Evolutionary conservation across 2,797 vertebrate genomes (phyloP), one percentile per base, ranked within the genome.

Genomic region (Rhincodon typus): DNA sequence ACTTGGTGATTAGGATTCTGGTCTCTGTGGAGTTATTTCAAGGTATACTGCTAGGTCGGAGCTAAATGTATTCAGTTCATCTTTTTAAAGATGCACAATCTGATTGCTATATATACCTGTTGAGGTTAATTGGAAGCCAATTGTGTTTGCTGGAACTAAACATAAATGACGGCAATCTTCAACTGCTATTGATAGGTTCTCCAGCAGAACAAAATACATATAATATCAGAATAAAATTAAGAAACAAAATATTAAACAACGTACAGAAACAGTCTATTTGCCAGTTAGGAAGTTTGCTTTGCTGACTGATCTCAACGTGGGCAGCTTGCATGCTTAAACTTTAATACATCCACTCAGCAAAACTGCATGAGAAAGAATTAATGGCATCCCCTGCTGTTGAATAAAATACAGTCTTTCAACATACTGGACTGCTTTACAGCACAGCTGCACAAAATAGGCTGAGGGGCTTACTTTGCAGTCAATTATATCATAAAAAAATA

Each of bases 351-450:
- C 62, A 93, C 62, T 93, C 90, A 93, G 90, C 90, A 67, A 93
- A 93, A 93, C 62, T 93, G 90, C 90, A 93, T n/a, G 90, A 69
- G 66, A 69, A 42, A 69, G 46, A 93, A 93, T 93, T 93, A 93
- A 93, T 93, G 90, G 38, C 90, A 93, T 42, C 90, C 90, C 90
- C 90, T 69, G 90, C 90, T 93, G 90, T 10, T 93, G 66, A 42
- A 93, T 69, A 93, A 93, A 93, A 93, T 67, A 42, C 66, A 93
- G 62, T 93, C 90, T 69, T 93, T 93, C 62, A 69, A 69, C 90
- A 93, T 25, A 93, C n/a, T 13, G 62, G 66, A 42, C 90, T 93
- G 62, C n/a, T 93, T 93, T 69, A 93, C 66, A 38, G 67, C 2
- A 19, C 90, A 93, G 66, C 90, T 93, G 90, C n/a, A 93, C 90